Base-by-base conservation (phyloP, 2,797 vertebrate species). In the Pipistrellus pygmaeus region DNA sequence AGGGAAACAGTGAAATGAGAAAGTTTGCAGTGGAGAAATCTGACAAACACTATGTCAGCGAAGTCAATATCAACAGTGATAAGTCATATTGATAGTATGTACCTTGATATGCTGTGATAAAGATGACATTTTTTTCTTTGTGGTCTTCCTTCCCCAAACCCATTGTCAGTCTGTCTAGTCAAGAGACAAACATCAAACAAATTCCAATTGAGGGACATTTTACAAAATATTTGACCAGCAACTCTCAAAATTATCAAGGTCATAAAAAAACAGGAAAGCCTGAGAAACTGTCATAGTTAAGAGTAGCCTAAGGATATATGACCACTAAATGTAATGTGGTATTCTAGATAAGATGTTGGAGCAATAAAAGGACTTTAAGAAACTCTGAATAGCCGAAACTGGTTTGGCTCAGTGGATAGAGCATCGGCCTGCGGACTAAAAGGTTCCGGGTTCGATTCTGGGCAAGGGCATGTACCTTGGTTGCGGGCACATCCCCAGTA, bases 181-280 rank as follows among this genome's bases (percentile, higher is more conserved):
- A 92, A 71, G 75, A 92, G 75, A 32, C 76, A 76, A 69, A 76
- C 41, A 81, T 38, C 60, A 85, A 41, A 78, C 12, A 87, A 87
- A 77, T 77, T 21, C 46, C 21, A 85, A 27, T 5, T 76, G 57
- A 68, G 48, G 41, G 30, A 46, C 20, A 83, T 20, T 46, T 13
- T 88, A 77, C 11, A 27, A 77, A 84, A 80, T 87, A 68, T 25
- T 60, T 91, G 30, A 25, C 35, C 44, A 76, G 46, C 12, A 60
- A 69, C 30, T 32, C 35, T 80, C 41, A 80, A 68, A 68, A 80
- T 20, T 32, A 14, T 89, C 60, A 84, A 69, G 57, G 14, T 68
- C 78, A 66, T 71, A 21, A 41, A 68, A 80, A 80, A 69, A 32
- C 83, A 87, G 46, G 35, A 44, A 46, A 76, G 73, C 44, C 89